Evolutionary conservation across 2,797 vertebrate species (phyloP), one percentile per base, ranked within the genome.

Genomic region (Rhinatrema bivittatum): DNA sequence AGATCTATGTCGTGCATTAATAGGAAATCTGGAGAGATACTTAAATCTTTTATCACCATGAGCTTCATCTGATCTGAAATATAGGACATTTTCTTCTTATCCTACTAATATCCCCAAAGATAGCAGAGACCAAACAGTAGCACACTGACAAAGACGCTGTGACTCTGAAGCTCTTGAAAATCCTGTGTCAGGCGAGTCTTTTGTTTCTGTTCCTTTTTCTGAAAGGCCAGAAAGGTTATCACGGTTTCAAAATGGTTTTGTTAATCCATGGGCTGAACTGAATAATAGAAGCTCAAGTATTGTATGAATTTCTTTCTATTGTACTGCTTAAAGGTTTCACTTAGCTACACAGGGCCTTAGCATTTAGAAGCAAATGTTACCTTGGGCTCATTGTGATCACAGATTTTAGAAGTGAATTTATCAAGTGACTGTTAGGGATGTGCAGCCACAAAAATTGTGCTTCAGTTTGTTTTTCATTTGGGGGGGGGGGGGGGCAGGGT

Each of bases 21-120:
- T 72, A 72, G 77, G 72, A 76, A 78, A 70, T 70, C 68, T 76
- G 70, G 62, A 65, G 63, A 63, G 60, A 62, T 65, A 59, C 40
- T 46, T 78, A 74, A 71, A 78, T 74, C 61, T 69, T 69, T 53
- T 59, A 43, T 64, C 63, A 61, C 52, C 52, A 50, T 44, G 53
- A 66, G 34, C 67, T 72, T 70, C 60, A 60, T 66, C 48, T 51
- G 32, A 64, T 65, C 34, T 46, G 29, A 44, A 70, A 69, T 60
- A 71, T 67, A 57, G 45, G 50, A 44, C 36, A 30, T 68, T 65
- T 68, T 65, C 57, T 42, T 53, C 63, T 48, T 59, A 57, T 39
- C 52, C 57, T 57, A 65, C 43, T 60, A 60, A 67, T 76, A 72
- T 76, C 70, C 55, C 54, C 43, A 67, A 70, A 59, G 37, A 67